Base-by-base conservation (phyloP, 2,797 vertebrate species). In the Hephaestus fuliginosus region DNA sequence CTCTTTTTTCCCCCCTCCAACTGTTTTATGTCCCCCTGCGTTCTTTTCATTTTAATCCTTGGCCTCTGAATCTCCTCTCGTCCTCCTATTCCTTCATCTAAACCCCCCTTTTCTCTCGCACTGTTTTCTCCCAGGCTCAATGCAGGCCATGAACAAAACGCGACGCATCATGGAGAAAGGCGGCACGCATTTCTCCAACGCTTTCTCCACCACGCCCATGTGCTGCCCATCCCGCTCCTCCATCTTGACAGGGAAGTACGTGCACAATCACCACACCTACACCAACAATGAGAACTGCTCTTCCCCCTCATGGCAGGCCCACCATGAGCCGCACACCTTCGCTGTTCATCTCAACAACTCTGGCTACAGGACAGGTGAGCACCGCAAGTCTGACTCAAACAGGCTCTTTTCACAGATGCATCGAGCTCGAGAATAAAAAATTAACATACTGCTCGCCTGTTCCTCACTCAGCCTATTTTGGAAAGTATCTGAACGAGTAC, bases 271-370 rank as follows among this genome's bases (percentile, higher is more conserved):
- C 92, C 97, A 99, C 95, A 99, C 97, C 64, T 98, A 97, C 93
- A 99, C 98, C 70, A 99, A 99, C 96, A 99, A 98, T 0, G 98
- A 99, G 90, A 99, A 99, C 95, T 99, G 98, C 91, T 99, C 98
- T 22, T 99, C 98, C 0, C 97, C 97, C 0, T 98, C 98, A 53
- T 99, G 98, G 98, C 98, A 99, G 93, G 96, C 95, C 0, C 97
- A 97, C 90, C 98, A 99, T 0, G 98, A 99, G 91, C 94, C 95
- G 0, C 97, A 96, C 81, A 98, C 98, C 0, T 99, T 99, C 48
- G 97, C 98, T 0, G 97, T 97, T 56, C 97, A 99, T 90, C 97
- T 99, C 85, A 99, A 98, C 94, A 97, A 96, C 91, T 97, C 97
- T 0, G 98, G 98, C 49, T 99, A 99, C 92, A 96, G 98, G 82